These are phyloP conservation scores for Cygnus buccinator DNA, from an alignment of 2,113 vertebrate species.

Conservation along the genomic window DNA sequence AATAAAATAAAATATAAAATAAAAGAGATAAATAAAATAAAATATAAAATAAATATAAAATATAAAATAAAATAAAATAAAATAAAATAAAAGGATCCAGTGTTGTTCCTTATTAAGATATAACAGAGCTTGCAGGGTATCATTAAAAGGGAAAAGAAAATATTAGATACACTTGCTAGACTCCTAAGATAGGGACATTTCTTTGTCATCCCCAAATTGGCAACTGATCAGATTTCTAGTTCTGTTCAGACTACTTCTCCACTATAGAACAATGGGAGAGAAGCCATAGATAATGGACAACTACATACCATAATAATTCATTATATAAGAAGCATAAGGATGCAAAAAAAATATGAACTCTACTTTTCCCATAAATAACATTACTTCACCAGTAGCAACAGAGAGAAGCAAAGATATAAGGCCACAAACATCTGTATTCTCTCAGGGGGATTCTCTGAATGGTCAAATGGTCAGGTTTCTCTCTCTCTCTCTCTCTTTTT, in stretches of 20 bases:
- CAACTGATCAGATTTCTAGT: background rate
- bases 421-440: background rate
- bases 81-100: background rate
- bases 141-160: background rate
- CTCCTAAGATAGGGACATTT: background rate
- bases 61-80: background rate
- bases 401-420: background rate
- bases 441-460: fast-evolving
- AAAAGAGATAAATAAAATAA: too few species aligned
- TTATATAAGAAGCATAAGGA: background rate
- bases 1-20: too few species aligned
- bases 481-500: too few species aligned
- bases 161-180: background rate
- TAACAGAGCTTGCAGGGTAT: background rate
- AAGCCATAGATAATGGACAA: background rate
- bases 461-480: background rate
- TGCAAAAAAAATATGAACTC: background rate
- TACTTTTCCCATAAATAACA: background rate
- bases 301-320: background rate
- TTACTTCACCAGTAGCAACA: background rate
- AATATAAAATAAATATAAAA: background rate
- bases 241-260: background rate
- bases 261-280: fast-evolving
- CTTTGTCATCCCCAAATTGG: background rate
- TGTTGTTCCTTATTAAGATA: background rate